phyloP scores from a whole-genome alignment of 2,888 invertebrate genomes.

The Gisinianus flammeolus region DNA sequence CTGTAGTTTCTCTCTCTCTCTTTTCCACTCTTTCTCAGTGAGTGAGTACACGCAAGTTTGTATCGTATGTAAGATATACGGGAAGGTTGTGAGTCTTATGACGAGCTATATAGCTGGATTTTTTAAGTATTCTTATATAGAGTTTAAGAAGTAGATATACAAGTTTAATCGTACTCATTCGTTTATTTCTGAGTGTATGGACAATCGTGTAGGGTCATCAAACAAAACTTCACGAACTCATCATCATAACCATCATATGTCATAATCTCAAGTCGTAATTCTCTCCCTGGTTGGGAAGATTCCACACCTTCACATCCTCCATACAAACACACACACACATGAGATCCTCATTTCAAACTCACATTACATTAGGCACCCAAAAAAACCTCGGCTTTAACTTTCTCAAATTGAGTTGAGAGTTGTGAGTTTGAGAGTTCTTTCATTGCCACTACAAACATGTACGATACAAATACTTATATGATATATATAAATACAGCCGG shows the following conservation, averaged over 20 bases:
- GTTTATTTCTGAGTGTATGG: background rate
- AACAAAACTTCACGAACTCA: constrained; percentile 52
- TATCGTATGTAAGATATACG: too few relatives aligned
- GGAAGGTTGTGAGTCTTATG: background rate
- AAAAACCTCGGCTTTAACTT: too few relatives aligned
- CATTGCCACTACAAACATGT: too few relatives aligned
- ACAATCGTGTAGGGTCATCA: constrained; percentile 40
- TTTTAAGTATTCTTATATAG: background rate
- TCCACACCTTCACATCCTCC: constrained; percentile 43
- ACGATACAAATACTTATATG: too few relatives aligned
- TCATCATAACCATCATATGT: constrained; percentile 56
- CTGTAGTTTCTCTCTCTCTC: background rate
- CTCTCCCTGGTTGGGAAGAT: constrained; percentile 11
- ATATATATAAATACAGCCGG: too few relatives aligned
- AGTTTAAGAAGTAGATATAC: background rate
- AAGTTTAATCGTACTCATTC: background rate
- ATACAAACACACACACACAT: background rate
- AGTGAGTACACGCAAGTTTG: too few relatives aligned
- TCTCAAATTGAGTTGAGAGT: too few relatives aligned
- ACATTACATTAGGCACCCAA: background rate
- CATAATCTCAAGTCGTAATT: constrained; percentile 46
- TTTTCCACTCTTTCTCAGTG: background rate
- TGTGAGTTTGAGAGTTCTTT: too few relatives aligned
- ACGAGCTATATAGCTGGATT: too few relatives aligned
- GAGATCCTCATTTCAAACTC: constrained; percentile 3